These are phyloP conservation scores for Tanypteryx hageni DNA, from an alignment of 2,888 invertebrate species.

Conservation along the genomic window DNA sequence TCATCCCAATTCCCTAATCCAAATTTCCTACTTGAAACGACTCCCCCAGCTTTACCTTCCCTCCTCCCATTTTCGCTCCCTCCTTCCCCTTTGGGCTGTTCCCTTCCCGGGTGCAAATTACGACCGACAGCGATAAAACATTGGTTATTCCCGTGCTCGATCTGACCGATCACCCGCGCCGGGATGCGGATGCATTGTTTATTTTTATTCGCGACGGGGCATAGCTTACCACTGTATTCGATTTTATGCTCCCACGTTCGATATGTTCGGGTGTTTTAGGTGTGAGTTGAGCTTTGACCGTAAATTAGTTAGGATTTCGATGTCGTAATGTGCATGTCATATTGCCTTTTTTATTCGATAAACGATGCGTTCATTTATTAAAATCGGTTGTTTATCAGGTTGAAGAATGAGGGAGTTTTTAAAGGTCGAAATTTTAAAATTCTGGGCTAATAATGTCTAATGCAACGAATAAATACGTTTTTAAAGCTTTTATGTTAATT, in stretches of 20 bases:
- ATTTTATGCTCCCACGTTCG: conserved; percentile 16
- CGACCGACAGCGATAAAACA: conserved; percentile 9
- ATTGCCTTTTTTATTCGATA: no score
- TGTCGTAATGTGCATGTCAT: not conserved
- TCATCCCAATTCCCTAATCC: not conserved
- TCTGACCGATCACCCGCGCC: conserved; percentile 11
- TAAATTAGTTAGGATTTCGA: not conserved
- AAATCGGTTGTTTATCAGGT: no score
- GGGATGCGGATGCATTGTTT: not conserved
- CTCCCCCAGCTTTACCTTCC: not conserved
- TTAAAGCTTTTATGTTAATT: no score
- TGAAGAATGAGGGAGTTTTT: no score
- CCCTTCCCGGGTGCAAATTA: not conserved
- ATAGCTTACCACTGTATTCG: not conserved
- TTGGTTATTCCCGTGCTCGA: not conserved
- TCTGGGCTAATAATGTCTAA: no score
- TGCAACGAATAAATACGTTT: no score
- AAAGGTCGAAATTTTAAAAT: no score
- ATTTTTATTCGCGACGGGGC: not conserved
- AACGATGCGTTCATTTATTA: no score
- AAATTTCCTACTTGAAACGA: not conserved
- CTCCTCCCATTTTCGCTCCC: not conserved
- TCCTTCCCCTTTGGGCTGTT: not conserved
- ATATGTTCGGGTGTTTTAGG: not conserved
- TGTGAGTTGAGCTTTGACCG: not conserved